Evolutionary conservation across 2,888 invertebrate genomes (phyloP), one percentile per base, ranked within the genome.

Genomic region (Cataglyphis albicans): DNA sequence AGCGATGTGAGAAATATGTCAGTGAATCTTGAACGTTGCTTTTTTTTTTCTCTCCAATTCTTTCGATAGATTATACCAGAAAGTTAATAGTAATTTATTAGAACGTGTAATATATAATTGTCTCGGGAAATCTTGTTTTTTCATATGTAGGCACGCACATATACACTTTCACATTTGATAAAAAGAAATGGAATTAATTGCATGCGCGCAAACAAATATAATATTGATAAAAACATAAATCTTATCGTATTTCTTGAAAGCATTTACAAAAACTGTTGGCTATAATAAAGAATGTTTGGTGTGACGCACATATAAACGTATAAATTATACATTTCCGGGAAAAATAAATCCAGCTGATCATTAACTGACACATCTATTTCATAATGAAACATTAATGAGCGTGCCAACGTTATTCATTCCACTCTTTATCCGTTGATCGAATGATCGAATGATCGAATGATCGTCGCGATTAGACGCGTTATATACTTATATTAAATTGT

Each of bases 1-100:
- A 52, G 38, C 41, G 67, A 78, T 81, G 86, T 59, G 41, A 59
- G 90, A 90, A 90, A 65, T 83, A 86, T 84, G 89, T 84, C 84
- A 87, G 86, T 87, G 64, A 84, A 89, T 85, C 83, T 48, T 52
- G 48, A 52, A n/a, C 18, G 48, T 18, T 52, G 48, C 48, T n/a
- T 52, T 2, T 7, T 52, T 52, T 48, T 86, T 21, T 52, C 41
- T 73, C 25, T 29, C 29, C 4, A 9, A 15, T 32, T 18, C 61
- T 32, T 18, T 21, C 32, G 57, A 55, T n/a, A n/a, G 7, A 57
- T 57, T n/a, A 4, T 10, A 57, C 12, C 10, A 57, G 12, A 0
- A 21, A 57, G 10, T 57, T 57, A 21, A 57, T 12, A 57, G 3
- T 48, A 48, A 48, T n/a, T 57, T 57, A 57, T 55, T 15, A 55